Evolutionary conservation across 2,888 invertebrate genomes (phyloP).

Genomic region (Cartodere bifasciata): DNA sequence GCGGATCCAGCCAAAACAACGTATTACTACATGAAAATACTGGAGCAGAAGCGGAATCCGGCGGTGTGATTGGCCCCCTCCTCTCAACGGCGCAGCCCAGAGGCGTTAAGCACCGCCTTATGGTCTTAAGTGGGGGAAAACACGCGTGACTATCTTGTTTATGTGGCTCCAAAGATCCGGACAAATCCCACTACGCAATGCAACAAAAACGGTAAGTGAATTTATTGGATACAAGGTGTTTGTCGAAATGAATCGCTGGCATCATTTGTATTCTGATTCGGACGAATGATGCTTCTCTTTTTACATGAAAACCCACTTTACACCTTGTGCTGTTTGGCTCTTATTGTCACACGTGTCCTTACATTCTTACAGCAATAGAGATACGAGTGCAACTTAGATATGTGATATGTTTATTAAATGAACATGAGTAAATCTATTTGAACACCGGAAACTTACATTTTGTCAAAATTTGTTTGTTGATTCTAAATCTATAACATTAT

Average conservation of each 20-base stretch:
- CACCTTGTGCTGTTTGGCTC: conserved; percentile 30
- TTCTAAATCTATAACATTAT: no score
- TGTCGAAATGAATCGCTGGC: conserved; percentile 37
- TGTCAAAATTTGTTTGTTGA: no score
- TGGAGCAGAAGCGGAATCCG: conserved; percentile 19
- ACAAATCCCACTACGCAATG: conserved; percentile 37
- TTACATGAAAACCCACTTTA: conserved; percentile 38
- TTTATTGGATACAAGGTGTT: conserved; percentile 41
- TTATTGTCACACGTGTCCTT: conserved; percentile 32
- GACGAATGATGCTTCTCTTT: conserved; percentile 36
- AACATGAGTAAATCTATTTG: no score
- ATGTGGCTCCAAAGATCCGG: conserved; percentile 36
- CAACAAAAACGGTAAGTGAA: conserved; percentile 38
- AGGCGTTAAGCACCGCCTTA: conserved; percentile 14
- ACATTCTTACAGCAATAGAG: conserved; percentile 29
- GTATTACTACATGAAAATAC: conserved; percentile 31
- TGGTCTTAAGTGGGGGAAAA: conserved; percentile 23
- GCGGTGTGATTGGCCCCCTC: conserved; percentile 24
- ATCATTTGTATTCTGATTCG: conserved; percentile 38
- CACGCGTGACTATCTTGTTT: conserved; percentile 35
- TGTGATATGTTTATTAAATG: conserved; percentile 39
- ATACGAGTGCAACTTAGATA: conserved; percentile 31
- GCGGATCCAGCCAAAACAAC: conserved; percentile 23
- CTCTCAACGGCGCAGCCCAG: conserved; percentile 6
- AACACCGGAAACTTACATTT: no score